Percentiles rank a stretch among this genome's conserved stretches.
phyloP scores from a whole-genome alignment of 2,797 vertebrate species.

The Lophius americanus region DNA sequence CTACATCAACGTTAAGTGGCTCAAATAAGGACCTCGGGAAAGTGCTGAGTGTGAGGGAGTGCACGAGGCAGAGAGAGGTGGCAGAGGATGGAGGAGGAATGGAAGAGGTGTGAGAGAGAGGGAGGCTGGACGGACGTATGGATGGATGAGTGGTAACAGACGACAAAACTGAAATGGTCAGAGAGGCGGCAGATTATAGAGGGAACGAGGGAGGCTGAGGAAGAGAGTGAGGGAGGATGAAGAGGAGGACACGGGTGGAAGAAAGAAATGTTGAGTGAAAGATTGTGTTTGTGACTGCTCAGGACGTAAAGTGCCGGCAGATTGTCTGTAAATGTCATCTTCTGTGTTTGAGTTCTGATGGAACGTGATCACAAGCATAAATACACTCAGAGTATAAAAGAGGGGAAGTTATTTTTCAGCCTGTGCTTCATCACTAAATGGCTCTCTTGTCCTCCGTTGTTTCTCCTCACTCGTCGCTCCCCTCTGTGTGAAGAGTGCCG shows the following conservation, averaged over 20 bases:
- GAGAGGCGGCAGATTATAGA: slow-evolving; percentile 43
- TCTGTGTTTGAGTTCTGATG: slow-evolving; percentile 61
- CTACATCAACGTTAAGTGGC: slow-evolving; percentile 26
- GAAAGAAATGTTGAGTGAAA: slow-evolving; percentile 47
- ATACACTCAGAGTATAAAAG: slow-evolving; percentile 36
- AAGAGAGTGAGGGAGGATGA: slow-evolving; percentile 34
- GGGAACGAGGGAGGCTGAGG: slow-evolving; percentile 48
- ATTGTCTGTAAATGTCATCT: slow-evolving; percentile 75
- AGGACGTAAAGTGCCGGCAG: slow-evolving; percentile 73
- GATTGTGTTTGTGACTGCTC: slow-evolving; percentile 64
- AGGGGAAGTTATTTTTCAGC: slow-evolving; percentile 39
- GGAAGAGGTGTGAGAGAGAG: slow-evolving; percentile 62
- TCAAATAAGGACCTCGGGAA: slow-evolving; percentile 44
- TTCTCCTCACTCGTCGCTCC: slow-evolving; percentile 29
- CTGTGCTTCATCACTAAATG: slow-evolving; percentile 43
- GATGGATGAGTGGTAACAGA: slow-evolving; percentile 56
- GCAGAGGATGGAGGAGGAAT: slow-evolving; percentile 58
- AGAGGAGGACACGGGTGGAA: slow-evolving; percentile 45
- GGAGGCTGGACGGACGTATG: slow-evolving; percentile 39
- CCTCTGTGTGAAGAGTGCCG: slow-evolving; percentile 24
- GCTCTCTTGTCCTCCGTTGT: slow-evolving; percentile 29
- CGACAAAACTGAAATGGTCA: slow-evolving; percentile 10
- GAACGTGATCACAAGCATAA: slow-evolving; percentile 21
- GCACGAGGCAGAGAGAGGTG: slow-evolving; percentile 53
- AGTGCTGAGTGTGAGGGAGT: slow-evolving; percentile 49